phyloP scores from a whole-genome alignment of 1,140 invertebrate genomes.

The Pseudomyrmex sp. region DNA sequence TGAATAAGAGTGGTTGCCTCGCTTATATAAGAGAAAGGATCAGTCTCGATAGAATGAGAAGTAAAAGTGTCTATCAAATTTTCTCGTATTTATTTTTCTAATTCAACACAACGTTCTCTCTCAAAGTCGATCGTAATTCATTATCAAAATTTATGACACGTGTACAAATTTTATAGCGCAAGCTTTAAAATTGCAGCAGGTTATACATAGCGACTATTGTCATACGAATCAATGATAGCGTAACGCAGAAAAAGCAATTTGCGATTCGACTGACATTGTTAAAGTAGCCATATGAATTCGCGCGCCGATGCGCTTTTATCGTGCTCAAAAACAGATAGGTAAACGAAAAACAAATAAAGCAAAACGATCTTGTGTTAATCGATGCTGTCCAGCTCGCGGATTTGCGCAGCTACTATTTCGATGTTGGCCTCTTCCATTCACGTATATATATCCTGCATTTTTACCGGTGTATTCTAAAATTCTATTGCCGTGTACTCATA shows the following conservation, averaged over 20 bases:
- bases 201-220: constrained; percentile 28
- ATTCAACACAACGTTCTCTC: neutral
- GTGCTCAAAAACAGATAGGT: constrained; percentile 54
- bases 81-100: constrained; percentile 5
- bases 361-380: constrained; percentile 66
- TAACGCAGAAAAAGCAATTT: constrained; percentile 62
- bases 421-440: constrained; percentile 24
- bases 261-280: constrained; percentile 69
- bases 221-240: constrained; percentile 23
- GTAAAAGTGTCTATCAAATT: constrained; percentile 42
- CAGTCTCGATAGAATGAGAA: neutral
- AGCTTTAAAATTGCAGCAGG: constrained; percentile 21
- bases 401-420: constrained; percentile 57
- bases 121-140: constrained; percentile 15
- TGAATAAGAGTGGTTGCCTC: constrained; percentile 27
- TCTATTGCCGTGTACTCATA: constrained; percentile 18
- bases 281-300: constrained; percentile 61
- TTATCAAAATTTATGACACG: constrained; percentile 39
- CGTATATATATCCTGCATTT: constrained; percentile 32
- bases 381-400: constrained; percentile 52
- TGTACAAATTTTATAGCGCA: neutral
- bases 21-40: constrained; percentile 43
- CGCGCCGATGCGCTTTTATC: constrained; percentile 62
- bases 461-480: constrained; percentile 45
- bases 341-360: constrained; percentile 63